Evolutionary conservation across 2,888 invertebrate genomes (phyloP).

Genomic region (Luffia ferchaultella): DNA sequence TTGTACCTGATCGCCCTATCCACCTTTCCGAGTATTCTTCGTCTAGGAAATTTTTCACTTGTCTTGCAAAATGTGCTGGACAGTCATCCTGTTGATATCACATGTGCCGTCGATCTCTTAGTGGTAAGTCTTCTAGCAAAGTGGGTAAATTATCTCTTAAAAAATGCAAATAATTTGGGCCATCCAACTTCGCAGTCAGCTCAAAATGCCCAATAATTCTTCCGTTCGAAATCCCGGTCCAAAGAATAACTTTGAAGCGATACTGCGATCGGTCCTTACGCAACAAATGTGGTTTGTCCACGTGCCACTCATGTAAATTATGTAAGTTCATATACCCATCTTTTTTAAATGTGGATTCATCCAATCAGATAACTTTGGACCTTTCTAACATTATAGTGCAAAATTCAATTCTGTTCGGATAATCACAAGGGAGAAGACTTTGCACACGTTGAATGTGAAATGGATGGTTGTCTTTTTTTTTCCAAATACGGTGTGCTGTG

Average conservation of each 20-base stretch:
- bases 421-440: slow-evolving; percentile 13
- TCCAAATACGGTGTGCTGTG: slow-evolving; percentile 5
- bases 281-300: slow-evolving; percentile 9
- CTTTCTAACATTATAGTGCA: slow-evolving; percentile 12
- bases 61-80: not conserved
- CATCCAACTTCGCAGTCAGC: not conserved
- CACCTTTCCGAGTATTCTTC: slow-evolving; percentile 7
- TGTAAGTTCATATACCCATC: slow-evolving; percentile 12
- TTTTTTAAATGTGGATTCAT: slow-evolving; percentile 13
- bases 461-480: slow-evolving; percentile 3
- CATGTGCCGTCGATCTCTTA: slow-evolving; percentile 7
- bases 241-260: slow-evolving; percentile 17
- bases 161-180: not conserved
- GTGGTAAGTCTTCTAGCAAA: slow-evolving; percentile 8
- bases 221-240: slow-evolving; percentile 16
- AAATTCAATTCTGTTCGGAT: slow-evolving; percentile 11
- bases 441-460: slow-evolving; percentile 10
- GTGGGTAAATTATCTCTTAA: not conserved
- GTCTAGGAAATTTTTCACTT: slow-evolving; percentile 7
- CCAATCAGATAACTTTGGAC: slow-evolving; percentile 11
- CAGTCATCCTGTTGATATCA: slow-evolving; percentile 12
- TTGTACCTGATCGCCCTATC: slow-evolving; percentile 8
- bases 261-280: slow-evolving; percentile 16
- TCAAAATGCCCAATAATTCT: not conserved
- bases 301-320: not conserved